phyloP scores from a whole-genome alignment of 35 echinoderm and acorn worm species.

The Stichopus chloronotus region DNA sequence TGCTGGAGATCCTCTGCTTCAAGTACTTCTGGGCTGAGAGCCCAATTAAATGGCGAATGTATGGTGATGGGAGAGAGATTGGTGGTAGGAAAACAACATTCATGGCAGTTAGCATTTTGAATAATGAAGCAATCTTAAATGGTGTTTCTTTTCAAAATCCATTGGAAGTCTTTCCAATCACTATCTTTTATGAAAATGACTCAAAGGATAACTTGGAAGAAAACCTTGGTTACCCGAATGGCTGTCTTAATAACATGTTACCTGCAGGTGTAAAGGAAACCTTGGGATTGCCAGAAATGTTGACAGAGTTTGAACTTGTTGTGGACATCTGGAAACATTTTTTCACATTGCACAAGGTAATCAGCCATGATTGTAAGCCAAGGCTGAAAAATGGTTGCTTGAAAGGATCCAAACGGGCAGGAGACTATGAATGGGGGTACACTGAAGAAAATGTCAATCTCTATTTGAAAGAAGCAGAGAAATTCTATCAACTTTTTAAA shows the following conservation, averaged over 20 bases:
- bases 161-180: constrained; percentile 27
- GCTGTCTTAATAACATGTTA: background rate
- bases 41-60: background rate
- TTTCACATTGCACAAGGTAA: constrained; percentile 45
- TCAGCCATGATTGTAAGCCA: constrained; percentile 45
- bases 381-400: constrained; percentile 27
- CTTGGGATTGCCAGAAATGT: background rate
- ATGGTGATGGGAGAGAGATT: constrained; percentile 50
- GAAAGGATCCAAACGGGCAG: constrained; percentile 26
- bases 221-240: constrained; percentile 13
- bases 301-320: constrained; percentile 54
- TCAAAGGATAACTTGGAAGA: constrained; percentile 11
- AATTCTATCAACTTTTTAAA: constrained; percentile 67
- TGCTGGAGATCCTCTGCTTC: constrained; percentile 13
- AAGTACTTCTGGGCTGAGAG: constrained; percentile 13
- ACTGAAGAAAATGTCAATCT: background rate
- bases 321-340: constrained; percentile 46
- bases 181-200: constrained; percentile 29
- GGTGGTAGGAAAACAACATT: constrained; percentile 47
- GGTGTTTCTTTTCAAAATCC: constrained; percentile 1
- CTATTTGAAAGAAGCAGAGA: constrained; percentile 61
- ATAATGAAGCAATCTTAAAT: constrained; percentile 45
- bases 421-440: constrained; percentile 82
- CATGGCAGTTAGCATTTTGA: constrained; percentile 33
- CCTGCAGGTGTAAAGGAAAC: background rate